phyloP scores from a whole-genome alignment of 2,113 vertebrate species.

The Rhinopomastus cyanomelas region DNA sequence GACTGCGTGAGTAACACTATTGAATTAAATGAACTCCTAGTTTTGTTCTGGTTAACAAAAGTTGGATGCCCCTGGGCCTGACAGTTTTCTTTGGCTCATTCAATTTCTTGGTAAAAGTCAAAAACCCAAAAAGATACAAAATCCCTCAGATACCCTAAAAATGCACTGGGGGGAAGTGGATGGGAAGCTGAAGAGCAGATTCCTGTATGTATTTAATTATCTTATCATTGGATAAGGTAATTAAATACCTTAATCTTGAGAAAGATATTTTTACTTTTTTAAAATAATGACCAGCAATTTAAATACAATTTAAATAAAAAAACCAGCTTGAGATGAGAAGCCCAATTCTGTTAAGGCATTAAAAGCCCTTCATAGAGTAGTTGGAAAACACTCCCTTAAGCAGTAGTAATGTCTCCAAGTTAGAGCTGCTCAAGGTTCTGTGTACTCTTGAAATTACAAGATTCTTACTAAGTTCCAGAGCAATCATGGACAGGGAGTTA shows the following conservation, averaged over 20 bases:
- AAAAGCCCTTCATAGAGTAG: not conserved
- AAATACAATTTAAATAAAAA: not conserved
- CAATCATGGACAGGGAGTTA: not conserved
- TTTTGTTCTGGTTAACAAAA: not conserved
- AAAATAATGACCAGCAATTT: not conserved
- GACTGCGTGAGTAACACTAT: not conserved
- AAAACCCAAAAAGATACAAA: not conserved
- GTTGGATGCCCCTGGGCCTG: not conserved
- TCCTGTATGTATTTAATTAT: not conserved
- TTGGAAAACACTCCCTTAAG: not conserved
- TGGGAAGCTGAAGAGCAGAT: not conserved
- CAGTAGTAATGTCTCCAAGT: not conserved
- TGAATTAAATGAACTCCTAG: not conserved
- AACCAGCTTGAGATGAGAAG: not conserved
- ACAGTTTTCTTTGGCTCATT: not conserved
- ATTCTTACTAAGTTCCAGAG: not conserved
- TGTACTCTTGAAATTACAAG: not conserved
- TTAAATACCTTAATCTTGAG: too few species aligned
- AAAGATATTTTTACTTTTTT: not conserved
- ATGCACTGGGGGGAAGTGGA: rapidly evolving
- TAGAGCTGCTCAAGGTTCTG: not conserved
- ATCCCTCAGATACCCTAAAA: not conserved
- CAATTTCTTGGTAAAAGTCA: not conserved
- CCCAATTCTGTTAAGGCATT: not conserved
- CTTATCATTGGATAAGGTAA: too few species aligned